These are phyloP conservation scores for Drosophila monieri DNA, from an alignment of 2,888 invertebrate species.

Conservation along the genomic window DNA sequence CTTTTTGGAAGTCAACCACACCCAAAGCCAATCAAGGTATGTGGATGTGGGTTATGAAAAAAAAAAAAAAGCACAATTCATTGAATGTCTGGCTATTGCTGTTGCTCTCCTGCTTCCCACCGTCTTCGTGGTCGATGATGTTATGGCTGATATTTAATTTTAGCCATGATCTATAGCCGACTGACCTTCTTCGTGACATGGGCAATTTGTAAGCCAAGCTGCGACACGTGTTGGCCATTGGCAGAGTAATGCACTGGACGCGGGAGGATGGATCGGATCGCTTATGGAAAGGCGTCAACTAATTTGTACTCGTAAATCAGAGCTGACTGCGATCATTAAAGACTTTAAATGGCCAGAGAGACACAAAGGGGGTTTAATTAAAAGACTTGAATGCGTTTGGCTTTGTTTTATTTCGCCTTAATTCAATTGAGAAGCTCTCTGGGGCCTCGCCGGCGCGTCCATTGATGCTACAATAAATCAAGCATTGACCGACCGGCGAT, in stretches of 20 bases:
- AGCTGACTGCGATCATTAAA: slow-evolving; percentile 46
- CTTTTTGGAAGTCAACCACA: slow-evolving; percentile 3
- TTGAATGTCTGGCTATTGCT: slow-evolving; percentile 15
- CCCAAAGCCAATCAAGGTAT: slow-evolving; percentile 8
- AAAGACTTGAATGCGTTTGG: slow-evolving; percentile 52
- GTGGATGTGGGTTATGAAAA: slow-evolving; percentile 10
- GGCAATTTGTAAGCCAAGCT: slow-evolving; percentile 35
- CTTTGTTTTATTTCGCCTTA: slow-evolving; percentile 55
- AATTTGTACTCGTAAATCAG: slow-evolving; percentile 59
- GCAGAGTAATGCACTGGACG: slow-evolving; percentile 28
- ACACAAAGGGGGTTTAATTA: slow-evolving; percentile 46
- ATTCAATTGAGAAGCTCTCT: slow-evolving; percentile 57
- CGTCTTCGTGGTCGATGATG: slow-evolving; percentile 38
- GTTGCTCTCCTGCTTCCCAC: slow-evolving; percentile 18
- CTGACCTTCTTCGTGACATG: slow-evolving; percentile 61
- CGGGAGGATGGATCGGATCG: neutral
- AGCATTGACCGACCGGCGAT: slow-evolving; percentile 54
- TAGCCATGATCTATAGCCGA: slow-evolving; percentile 46
- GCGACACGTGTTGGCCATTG: slow-evolving; percentile 63
- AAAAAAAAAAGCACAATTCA: slow-evolving; percentile 23
- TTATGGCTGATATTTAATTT: slow-evolving; percentile 54
- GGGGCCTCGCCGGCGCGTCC: slow-evolving; percentile 19
- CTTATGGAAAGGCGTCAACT: slow-evolving; percentile 32
- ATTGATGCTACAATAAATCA: slow-evolving; percentile 69
- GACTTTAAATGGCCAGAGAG: slow-evolving; percentile 29